These are phyloP conservation scores for Apis laboriosa DNA, from an alignment of 1,140 invertebrate genomes.

Conservation along the genomic window DNA sequence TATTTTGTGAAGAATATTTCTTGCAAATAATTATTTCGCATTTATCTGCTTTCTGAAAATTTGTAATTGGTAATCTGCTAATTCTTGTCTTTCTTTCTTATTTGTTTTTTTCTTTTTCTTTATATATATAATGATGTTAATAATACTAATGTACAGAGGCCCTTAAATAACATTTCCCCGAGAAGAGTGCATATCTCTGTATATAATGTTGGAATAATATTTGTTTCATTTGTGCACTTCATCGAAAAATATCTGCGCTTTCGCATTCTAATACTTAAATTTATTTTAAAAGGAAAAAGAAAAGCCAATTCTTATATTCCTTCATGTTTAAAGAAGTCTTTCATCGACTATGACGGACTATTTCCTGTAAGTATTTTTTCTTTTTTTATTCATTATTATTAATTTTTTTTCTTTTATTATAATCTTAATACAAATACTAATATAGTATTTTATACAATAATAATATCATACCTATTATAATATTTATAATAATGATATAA, in stretches of 20 bases:
- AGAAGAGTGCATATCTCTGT: conserved; percentile 60
- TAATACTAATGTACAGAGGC: conserved; percentile 71
- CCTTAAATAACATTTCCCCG: conserved; percentile 67
- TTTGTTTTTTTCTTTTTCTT: conserved; percentile 11
- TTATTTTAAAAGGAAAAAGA: neutral
- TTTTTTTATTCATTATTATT: neutral
- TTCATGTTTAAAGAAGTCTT: neutral
- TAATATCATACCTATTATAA: conserved; percentile 34
- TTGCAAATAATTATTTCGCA: conserved; percentile 57
- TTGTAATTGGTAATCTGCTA: conserved; percentile 59
- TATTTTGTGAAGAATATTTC: conserved; percentile 70
- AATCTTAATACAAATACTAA: conserved; percentile 41
- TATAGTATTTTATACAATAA: conserved; percentile 21
- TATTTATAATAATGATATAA: conserved; percentile 32
- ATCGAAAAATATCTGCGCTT: conserved; percentile 31
- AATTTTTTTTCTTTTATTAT: conserved; percentile 23
- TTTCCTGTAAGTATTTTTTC: neutral
- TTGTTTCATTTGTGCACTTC: conserved; percentile 33
- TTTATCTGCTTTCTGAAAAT: conserved; percentile 61
- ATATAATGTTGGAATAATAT: conserved; percentile 33
- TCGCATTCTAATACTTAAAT: neutral
- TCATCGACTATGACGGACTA: conserved; percentile 22
- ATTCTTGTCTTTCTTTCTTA: conserved; percentile 30
- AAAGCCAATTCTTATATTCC: neutral
- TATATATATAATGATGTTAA: conserved; percentile 46